A percentile compares a stretch with the other conserved stretches of the same genome.
These are phyloP conservation scores for Lochmaea crataegi DNA, from an alignment of 2,888 invertebrate species.

Conservation along the genomic window DNA sequence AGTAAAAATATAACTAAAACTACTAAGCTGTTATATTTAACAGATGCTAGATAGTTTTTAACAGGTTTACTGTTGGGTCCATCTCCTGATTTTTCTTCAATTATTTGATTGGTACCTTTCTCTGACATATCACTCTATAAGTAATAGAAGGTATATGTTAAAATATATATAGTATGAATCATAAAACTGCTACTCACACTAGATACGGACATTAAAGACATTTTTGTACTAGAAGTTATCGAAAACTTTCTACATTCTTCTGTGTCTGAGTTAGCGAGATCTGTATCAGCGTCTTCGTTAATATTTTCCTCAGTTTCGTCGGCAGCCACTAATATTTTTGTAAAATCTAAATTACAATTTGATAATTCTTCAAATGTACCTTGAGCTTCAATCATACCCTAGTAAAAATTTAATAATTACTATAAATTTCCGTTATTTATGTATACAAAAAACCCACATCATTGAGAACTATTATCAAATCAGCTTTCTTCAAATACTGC, in stretches of 20 bases:
- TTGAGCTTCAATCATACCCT: conserved; percentile 65
- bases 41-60: conserved; percentile 54
- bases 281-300: background rate
- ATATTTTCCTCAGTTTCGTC: conserved; percentile 18
- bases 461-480: conserved; percentile 71
- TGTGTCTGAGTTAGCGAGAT: background rate
- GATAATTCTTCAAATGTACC: conserved; percentile 64
- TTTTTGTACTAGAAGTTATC: background rate
- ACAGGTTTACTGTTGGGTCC: conserved; percentile 47
- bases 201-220: background rate
- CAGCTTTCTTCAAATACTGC: conserved; percentile 72
- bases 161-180: background rate
- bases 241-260: conserved; percentile 2
- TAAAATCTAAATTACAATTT: conserved; percentile 43
- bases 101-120: background rate
- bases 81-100: conserved; percentile 40
- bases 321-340: conserved; percentile 21
- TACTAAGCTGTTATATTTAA: conserved; percentile 46
- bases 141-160: background rate
- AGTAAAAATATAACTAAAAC: conserved; percentile 46
- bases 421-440: background rate
- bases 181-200: background rate
- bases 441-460: conserved; percentile 64
- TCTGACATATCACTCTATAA: background rate
- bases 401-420: conserved; percentile 45